Evolutionary conservation across 2,113 vertebrate species (phyloP).

Genomic region (Emydocephalus ijimae): DNA sequence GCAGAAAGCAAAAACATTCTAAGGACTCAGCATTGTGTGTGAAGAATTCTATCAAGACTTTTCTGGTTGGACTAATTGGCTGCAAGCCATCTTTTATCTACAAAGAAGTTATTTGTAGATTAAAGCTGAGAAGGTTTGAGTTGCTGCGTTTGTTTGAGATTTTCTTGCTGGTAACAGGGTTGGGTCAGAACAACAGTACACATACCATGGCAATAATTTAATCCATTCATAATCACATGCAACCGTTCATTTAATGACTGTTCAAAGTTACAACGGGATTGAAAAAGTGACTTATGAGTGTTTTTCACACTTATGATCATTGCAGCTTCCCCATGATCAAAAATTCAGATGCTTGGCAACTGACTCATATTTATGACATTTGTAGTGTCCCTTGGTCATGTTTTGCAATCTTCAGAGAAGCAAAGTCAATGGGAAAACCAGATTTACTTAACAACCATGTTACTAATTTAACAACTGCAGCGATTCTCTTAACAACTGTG

Average conservation of each 20-base stretch:
- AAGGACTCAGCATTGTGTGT: no score
- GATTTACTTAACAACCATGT: background rate
- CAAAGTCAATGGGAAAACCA: background rate
- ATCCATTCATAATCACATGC: background rate
- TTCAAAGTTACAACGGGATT: background rate
- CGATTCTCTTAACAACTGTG: background rate
- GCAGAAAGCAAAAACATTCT: no score
- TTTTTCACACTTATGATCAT: background rate
- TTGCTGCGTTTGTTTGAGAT: no score
- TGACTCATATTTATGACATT: background rate
- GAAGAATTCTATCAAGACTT: no score
- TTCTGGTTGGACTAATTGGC: no score
- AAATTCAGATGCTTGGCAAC: background rate
- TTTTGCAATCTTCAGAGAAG: background rate
- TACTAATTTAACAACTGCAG: background rate
- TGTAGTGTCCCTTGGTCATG: background rate
- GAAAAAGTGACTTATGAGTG: background rate
- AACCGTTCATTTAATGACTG: background rate
- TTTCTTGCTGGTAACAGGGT: no score
- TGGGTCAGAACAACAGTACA: no score
- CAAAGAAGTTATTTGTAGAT: no score
- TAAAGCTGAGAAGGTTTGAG: no score
- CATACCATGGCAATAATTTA: background rate
- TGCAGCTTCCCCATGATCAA: background rate
- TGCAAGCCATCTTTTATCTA: no score